These are phyloP conservation scores for Bergia sp. DNA, from an alignment of 92 coral and sea anemone genomes.

Conservation along the genomic window DNA sequence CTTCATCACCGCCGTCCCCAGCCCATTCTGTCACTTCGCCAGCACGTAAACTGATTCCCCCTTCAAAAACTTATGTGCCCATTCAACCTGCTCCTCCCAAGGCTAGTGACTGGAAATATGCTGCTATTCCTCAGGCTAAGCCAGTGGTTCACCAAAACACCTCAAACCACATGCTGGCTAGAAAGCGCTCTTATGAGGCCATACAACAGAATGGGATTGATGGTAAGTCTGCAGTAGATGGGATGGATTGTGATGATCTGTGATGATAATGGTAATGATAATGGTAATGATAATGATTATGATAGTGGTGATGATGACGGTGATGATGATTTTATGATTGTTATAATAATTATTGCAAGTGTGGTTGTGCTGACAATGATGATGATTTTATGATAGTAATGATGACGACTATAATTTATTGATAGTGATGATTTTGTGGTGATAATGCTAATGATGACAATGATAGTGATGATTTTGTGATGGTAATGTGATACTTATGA, in stretches of 20 bases:
- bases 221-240: conserved; percentile 59
- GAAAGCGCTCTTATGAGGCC: conserved; percentile 89
- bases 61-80: conserved; percentile 76
- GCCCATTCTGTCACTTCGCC: conserved; percentile 85
- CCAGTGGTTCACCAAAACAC: conserved; percentile 68
- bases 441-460: not conserved
- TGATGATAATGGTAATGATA: not conserved
- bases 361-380: not conserved
- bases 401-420: not conserved
- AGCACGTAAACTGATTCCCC: conserved; percentile 93
- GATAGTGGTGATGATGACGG: not conserved
- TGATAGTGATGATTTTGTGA: conserved; percentile 10
- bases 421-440: not conserved
- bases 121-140: conserved; percentile 87
- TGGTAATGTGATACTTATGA: not conserved
- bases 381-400: not conserved
- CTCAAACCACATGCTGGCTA: conserved; percentile 88
- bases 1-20: conserved; percentile 85
- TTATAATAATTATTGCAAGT: not conserved
- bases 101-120: conserved; percentile 87
- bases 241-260: not conserved
- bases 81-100: conserved; percentile 77
- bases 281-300: not conserved
- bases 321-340: not conserved
- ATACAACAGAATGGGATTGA: conserved; percentile 96